Percentiles rank a stretch among this genome's conserved stretches.
These are phyloP conservation scores for Andrena chrysosceles DNA, from an alignment of 2,888 invertebrate genomes.

Conservation along the genomic window DNA sequence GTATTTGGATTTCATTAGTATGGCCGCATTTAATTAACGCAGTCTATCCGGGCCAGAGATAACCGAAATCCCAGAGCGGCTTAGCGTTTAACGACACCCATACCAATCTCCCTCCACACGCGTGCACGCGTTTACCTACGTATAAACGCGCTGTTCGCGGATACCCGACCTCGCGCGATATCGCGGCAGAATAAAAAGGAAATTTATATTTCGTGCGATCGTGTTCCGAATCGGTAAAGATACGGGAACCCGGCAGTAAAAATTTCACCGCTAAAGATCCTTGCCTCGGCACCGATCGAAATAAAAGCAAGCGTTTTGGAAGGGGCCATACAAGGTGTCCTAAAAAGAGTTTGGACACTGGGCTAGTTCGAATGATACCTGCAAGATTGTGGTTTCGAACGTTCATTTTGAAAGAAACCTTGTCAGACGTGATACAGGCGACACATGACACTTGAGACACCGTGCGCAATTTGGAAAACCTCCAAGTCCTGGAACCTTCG, in stretches of 20 bases:
- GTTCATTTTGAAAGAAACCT: no score
- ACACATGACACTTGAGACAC: no score
- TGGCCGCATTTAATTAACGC: conserved; percentile 52
- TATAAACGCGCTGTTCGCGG: conserved; percentile 21
- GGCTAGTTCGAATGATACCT: not conserved
- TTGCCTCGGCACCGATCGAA: conserved; percentile 22
- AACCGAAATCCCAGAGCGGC: conserved; percentile 36
- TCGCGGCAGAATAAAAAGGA: conserved; percentile 48
- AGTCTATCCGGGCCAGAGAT: conserved; percentile 31
- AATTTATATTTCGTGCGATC: conserved; percentile 55
- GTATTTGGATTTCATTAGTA: conserved; percentile 52
- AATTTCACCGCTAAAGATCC: conserved; percentile 45
- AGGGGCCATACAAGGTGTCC: conserved; percentile 25
- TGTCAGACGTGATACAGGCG: no score
- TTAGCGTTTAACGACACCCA: conserved; percentile 36
- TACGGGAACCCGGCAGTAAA: conserved; percentile 38
- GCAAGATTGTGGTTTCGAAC: no score
- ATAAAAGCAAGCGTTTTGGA: conserved; percentile 28
- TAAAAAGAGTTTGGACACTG: not conserved
- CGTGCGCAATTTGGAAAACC: no score
- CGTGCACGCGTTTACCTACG: not conserved
- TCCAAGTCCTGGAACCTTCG: no score
- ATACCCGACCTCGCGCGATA: conserved; percentile 19
- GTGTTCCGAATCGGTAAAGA: conserved; percentile 52
- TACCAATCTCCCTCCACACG: not conserved